Percentiles rank a stretch among this genome's conserved stretches.
Evolutionary conservation across 2,888 invertebrate genomes (phyloP).

Genomic region (Nesidiocoris tenuis): DNA sequence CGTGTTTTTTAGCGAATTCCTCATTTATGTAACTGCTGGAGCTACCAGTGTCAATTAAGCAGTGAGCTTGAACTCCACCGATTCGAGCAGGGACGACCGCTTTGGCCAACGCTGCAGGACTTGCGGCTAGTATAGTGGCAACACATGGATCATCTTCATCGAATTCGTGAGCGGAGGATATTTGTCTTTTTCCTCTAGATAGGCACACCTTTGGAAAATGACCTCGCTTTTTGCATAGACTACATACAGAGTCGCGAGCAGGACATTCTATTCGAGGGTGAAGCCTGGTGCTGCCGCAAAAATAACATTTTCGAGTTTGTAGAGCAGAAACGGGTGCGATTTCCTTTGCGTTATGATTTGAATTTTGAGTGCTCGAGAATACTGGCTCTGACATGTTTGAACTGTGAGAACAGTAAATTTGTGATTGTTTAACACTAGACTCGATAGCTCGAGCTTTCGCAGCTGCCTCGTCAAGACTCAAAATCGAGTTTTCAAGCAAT

Average conservation of each 20-base stretch:
- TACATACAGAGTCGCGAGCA: not conserved
- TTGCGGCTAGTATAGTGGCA: not conserved
- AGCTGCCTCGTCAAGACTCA: not conserved
- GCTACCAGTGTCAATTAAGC: not conserved
- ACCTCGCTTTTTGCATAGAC: not conserved
- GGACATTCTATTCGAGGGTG: not conserved
- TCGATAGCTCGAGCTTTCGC: not conserved
- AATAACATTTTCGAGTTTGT: not conserved
- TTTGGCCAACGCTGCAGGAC: not conserved
- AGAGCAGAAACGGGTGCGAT: too few relatives aligned
- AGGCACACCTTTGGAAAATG: not conserved
- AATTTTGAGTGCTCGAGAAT: not conserved
- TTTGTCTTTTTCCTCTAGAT: not conserved
- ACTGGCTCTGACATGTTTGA: not conserved
- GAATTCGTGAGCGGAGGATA: too few relatives aligned
- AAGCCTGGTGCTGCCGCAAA: not conserved
- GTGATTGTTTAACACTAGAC: not conserved
- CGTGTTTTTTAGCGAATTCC: not conserved
- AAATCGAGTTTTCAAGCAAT: not conserved
- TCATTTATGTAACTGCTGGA: not conserved
- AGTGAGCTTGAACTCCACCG: not conserved
- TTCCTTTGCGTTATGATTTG: too few relatives aligned
- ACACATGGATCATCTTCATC: too few relatives aligned
- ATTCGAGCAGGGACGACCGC: not conserved
- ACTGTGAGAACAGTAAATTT: not conserved